A percentile compares a stretch with the other conserved stretches of the same genome.
These are phyloP conservation scores for Chromoteleia sp. DNA, from an alignment of 2,888 invertebrate species.

Conservation along the genomic window DNA sequence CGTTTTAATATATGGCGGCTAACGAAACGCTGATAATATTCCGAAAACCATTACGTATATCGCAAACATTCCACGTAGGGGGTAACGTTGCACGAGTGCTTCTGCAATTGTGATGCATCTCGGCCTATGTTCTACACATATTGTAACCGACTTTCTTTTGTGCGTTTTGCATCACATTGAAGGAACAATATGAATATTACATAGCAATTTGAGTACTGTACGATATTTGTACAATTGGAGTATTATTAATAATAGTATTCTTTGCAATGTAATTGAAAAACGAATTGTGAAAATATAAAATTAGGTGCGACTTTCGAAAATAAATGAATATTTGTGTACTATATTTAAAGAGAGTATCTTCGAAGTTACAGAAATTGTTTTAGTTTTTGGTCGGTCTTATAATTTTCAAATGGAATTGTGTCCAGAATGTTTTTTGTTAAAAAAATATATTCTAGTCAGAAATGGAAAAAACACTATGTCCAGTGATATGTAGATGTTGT, in stretches of 20 bases:
- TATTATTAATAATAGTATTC: conserved; percentile 8
- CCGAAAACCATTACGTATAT: not conserved
- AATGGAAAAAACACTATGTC: too few species aligned
- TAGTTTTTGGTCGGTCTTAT: not conserved
- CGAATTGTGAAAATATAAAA: not conserved
- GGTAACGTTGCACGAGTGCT: not conserved
- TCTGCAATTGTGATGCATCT: conserved; percentile 4
- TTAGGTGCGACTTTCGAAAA: not conserved
- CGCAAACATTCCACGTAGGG: conserved; percentile 7
- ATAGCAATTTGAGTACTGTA: not conserved
- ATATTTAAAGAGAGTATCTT: conserved; percentile 19
- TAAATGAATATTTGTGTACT: conserved; percentile 14
- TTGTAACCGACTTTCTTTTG: not conserved
- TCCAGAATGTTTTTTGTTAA: not conserved
- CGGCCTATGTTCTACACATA: not conserved
- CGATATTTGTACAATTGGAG: not conserved
- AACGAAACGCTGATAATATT: conserved; percentile 3
- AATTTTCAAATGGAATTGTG: not conserved
- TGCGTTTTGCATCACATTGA: not conserved
- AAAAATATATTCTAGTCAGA: not conserved
- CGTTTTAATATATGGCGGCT: conserved; percentile 23
- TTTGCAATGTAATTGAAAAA: not conserved
- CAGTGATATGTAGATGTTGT: too few species aligned
- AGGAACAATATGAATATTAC: not conserved
- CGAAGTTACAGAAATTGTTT: conserved; percentile 25